A percentile compares a stretch with the other conserved stretches of the same genome.
phyloP scores from a whole-genome alignment of 2,888 invertebrate genomes.

The Chaetoderma sp. region DNA sequence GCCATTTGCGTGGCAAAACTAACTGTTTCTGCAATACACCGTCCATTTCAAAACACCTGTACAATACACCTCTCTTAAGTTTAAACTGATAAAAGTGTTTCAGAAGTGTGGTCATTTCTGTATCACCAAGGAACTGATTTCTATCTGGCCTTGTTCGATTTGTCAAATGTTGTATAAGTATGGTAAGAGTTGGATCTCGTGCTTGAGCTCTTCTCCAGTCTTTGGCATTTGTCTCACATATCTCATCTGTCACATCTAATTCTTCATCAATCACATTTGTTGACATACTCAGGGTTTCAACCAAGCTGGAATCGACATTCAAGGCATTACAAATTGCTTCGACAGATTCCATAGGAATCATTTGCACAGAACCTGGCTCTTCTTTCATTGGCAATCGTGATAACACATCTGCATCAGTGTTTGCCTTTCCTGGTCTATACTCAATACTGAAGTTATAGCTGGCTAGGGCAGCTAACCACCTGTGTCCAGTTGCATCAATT shows the following conservation, averaged over 20 bases:
- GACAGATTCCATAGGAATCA: no score
- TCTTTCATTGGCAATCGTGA: no score
- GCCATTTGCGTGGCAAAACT: not conserved
- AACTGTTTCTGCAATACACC: not conserved
- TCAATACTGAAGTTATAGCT: slow-evolving; percentile 11
- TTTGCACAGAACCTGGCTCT: no score
- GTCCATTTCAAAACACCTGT: not conserved
- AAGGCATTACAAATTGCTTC: no score
- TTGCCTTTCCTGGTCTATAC: slow-evolving; percentile 12
- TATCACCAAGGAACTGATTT: no score
- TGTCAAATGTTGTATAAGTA: not conserved
- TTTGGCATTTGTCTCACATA: no score
- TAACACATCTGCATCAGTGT: slow-evolving; percentile 23
- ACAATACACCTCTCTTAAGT: not conserved
- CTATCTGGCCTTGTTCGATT: not conserved
- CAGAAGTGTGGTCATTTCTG: not conserved
- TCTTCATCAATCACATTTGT: no score
- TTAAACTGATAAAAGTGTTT: not conserved
- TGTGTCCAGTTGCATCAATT: slow-evolving; percentile 24
- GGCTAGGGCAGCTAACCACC: slow-evolving; percentile 22
- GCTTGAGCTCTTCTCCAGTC: not conserved
- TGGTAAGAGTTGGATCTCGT: not conserved
- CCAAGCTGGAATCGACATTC: no score
- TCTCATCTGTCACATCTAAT: no score
- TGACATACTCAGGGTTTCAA: no score